A percentile compares a stretch with the other conserved stretches of the same genome.
These are phyloP conservation scores for Zosterops lateralis DNA, from an alignment of 2,113 vertebrate genomes.

Conservation along the genomic window DNA sequence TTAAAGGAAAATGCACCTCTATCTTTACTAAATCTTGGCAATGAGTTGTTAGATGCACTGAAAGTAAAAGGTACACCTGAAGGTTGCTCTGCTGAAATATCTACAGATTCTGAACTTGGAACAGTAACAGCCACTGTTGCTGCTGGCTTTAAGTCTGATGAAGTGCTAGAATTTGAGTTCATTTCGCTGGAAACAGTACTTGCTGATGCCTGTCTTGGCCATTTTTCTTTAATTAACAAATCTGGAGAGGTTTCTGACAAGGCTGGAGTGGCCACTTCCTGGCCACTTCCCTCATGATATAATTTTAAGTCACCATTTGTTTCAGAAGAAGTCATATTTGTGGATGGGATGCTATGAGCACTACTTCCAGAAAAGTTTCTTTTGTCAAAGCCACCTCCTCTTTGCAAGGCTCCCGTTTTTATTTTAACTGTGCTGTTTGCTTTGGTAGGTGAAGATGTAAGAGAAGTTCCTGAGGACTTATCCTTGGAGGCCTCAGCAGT, in stretches of 20 bases:
- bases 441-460: background rate
- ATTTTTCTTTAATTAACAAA: background rate
- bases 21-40: background rate
- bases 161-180: background rate
- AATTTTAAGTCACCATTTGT: background rate
- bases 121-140: background rate
- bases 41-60: background rate
- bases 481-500: background rate
- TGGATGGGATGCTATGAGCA: background rate
- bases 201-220: background rate
- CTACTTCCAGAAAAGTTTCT: background rate
- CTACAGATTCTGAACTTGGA: background rate
- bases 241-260: background rate
- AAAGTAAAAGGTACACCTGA: constrained; percentile 3
- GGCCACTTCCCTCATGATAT: background rate
- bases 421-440: background rate
- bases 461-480: background rate
- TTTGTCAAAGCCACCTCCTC: background rate
- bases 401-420: background rate
- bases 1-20: background rate
- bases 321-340: background rate
- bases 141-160: background rate
- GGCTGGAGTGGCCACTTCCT: background rate
- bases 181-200: background rate
- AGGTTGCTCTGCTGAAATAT: background rate